Percentiles rank a stretch among this genome's conserved stretches.
These are phyloP conservation scores for Chaetura pelagica DNA, from an alignment of 2,113 vertebrate genomes.

Conservation along the genomic window DNA sequence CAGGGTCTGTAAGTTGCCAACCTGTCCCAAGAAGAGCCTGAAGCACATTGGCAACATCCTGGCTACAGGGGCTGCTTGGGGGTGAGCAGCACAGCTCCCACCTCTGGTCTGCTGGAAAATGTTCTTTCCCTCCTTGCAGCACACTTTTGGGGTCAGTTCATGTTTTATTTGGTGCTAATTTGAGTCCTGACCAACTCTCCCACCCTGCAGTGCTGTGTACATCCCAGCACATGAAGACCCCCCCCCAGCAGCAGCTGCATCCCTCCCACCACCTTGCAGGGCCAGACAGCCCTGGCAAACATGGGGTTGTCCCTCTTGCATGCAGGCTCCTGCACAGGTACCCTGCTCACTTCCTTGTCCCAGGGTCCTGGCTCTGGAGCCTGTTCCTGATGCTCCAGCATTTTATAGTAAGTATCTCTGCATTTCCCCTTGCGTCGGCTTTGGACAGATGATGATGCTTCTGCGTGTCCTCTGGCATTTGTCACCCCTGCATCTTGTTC, in stretches of 20 bases:
- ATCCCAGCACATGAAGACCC: background rate
- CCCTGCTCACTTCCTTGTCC: fast-evolving
- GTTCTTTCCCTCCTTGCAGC: background rate
- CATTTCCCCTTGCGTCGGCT: background rate
- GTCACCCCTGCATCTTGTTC: background rate
- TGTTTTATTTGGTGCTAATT: background rate
- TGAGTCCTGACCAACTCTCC: background rate
- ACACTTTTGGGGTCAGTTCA: background rate
- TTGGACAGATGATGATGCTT: background rate
- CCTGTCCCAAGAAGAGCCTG: background rate
- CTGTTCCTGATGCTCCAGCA: background rate
- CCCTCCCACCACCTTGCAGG: background rate
- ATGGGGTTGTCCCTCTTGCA: background rate
- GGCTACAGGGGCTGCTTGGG: background rate
- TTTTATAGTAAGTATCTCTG: background rate
- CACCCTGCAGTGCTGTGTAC: background rate
- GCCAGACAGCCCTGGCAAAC: background rate
- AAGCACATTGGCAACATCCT: background rate
- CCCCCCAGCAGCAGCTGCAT: background rate
- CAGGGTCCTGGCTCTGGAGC: background rate
- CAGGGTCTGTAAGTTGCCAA: background rate
- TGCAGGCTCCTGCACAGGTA: background rate
- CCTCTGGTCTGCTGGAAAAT: background rate
- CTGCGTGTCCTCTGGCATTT: fast-evolving
- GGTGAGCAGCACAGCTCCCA: background rate